Evolutionary conservation across 1,140 invertebrate genomes (phyloP).

Genomic region (Drosophila grimshawi): DNA sequence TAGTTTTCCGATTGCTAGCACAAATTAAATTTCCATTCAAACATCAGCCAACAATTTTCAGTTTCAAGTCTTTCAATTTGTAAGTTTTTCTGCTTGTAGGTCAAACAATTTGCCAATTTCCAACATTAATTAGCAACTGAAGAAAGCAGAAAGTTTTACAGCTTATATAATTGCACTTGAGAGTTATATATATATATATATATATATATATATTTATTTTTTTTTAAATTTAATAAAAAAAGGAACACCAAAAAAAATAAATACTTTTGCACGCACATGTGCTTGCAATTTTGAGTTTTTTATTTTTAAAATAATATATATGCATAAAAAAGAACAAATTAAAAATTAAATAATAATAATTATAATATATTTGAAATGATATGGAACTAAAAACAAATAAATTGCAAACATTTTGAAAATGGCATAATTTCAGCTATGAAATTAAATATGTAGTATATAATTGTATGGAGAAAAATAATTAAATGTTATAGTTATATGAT

Average conservation of each 20-base stretch:
- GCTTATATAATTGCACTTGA: constrained; percentile 80
- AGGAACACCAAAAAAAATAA: constrained; percentile 31
- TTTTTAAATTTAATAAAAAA: constrained; percentile 20
- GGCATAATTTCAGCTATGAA: constrained; percentile 62
- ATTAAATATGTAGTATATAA: constrained; percentile 56
- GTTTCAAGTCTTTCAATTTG: constrained; percentile 75
- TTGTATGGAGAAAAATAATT: constrained; percentile 75
- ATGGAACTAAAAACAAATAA: constrained; percentile 66
- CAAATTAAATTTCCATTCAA: constrained; percentile 46
- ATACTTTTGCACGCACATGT: constrained; percentile 46
- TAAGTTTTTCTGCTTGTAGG: constrained; percentile 48
- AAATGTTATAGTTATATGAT: constrained; percentile 69
- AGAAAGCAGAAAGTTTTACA: constrained; percentile 73
- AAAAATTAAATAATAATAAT: constrained; percentile 65
- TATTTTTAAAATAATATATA: constrained; percentile 71
- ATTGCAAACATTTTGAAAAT: constrained; percentile 70
- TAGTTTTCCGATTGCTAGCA: constrained; percentile 21
- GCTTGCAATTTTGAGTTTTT: constrained; percentile 53
- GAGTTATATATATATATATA: constrained; percentile 44
- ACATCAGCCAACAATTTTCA: constrained; percentile 66
- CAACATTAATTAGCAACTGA: constrained; percentile 52
- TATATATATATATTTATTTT: constrained; percentile 6
- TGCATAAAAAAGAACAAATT: constrained; percentile 75
- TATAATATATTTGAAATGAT: constrained; percentile 65
- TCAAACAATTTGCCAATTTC: constrained; percentile 27